phyloP scores from a whole-genome alignment of 2,888 invertebrate genomes.

The Mesodorylaimus sp. region DNA sequence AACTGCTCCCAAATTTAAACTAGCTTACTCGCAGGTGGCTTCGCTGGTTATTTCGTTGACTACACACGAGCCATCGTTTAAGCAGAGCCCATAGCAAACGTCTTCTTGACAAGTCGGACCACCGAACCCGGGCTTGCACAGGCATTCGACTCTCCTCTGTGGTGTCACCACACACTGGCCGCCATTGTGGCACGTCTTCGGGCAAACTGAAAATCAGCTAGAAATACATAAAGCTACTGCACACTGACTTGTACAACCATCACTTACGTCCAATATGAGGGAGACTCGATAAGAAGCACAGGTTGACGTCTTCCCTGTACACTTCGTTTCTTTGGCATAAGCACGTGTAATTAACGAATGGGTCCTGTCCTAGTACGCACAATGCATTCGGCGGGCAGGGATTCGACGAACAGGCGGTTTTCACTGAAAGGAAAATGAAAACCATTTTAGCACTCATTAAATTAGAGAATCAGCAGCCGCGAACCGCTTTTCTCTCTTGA shows the following conservation, averaged over 20 bases:
- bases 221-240: background rate
- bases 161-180: constrained; percentile 41
- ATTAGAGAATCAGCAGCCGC: background rate
- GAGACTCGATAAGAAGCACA: background rate
- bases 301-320: background rate
- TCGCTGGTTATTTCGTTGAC: constrained; percentile 30
- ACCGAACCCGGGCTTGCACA: constrained; percentile 47
- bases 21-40: constrained; percentile 2
- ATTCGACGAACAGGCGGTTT: background rate
- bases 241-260: background rate
- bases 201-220: constrained; percentile 11
- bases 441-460: background rate
- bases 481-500: background rate
- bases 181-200: constrained; percentile 34
- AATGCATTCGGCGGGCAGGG: background rate
- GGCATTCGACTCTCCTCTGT: constrained; percentile 40
- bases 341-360: background rate
- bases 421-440: background rate
- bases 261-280: background rate
- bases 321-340: background rate
- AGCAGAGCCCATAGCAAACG: constrained; percentile 43
- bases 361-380: background rate
- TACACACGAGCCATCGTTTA: constrained; percentile 44
- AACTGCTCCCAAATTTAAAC: too few relatives aligned
- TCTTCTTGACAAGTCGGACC: constrained; percentile 50